These are phyloP conservation scores for Amphiprion percula DNA, from an alignment of 2,113 vertebrate species.

Conservation along the genomic window DNA sequence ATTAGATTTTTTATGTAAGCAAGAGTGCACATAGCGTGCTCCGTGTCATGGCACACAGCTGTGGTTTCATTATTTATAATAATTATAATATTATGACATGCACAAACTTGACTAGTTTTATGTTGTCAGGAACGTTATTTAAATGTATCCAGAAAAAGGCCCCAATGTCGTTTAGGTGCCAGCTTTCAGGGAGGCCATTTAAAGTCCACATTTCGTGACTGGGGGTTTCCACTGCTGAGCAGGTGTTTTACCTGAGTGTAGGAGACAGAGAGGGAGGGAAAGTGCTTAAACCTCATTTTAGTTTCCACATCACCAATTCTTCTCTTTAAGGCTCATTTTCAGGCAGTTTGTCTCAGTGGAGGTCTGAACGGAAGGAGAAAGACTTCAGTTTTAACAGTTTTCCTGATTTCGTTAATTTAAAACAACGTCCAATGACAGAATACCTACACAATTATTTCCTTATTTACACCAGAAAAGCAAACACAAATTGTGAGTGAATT, in stretches of 20 bases:
- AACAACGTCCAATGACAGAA: background rate
- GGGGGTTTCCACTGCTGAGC: background rate
- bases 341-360: background rate
- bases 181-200: background rate
- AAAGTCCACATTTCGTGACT: background rate
- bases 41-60: background rate
- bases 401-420: background rate
- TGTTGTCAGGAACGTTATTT: background rate
- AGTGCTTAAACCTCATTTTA: conserved; percentile 7
- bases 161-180: background rate
- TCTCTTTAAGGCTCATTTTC: background rate
- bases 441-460: background rate
- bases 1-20: background rate
- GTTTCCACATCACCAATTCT: conserved; percentile 4
- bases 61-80: background rate
- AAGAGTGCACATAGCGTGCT: background rate
- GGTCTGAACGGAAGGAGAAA: background rate
- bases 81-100: background rate
- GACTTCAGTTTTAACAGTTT: conserved; percentile 1
- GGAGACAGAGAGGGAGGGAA: background rate
- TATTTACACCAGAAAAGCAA: background rate
- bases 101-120: background rate
- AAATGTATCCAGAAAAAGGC: background rate
- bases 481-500: background rate
- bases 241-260: conserved; percentile 49